These are phyloP conservation scores for Talpa occidentalis DNA, from an alignment of 2,113 vertebrate genomes.

Conservation along the genomic window DNA sequence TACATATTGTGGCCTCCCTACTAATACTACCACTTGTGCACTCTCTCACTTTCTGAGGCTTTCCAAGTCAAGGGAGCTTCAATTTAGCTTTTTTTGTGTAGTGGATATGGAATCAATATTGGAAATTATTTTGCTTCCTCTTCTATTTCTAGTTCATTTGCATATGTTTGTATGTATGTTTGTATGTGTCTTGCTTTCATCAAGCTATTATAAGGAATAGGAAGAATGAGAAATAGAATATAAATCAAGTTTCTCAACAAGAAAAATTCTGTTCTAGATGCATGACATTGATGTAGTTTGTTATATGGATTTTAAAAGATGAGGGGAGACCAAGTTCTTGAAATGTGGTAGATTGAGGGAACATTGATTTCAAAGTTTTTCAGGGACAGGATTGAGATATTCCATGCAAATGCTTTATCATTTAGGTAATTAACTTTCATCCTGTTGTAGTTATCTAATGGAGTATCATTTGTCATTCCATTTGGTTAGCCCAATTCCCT, in stretches of 20 bases:
- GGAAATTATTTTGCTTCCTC: neutral
- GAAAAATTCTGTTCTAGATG: neutral
- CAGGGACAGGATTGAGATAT: slow-evolving; percentile 51
- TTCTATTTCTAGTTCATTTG: slow-evolving; percentile 34
- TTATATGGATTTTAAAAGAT: slow-evolving; percentile 35
- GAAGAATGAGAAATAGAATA: slow-evolving; percentile 21
- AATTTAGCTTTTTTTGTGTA: neutral
- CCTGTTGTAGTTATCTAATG: slow-evolving; percentile 50
- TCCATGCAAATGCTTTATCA: slow-evolving; percentile 46
- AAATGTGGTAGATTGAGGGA: slow-evolving; percentile 32
- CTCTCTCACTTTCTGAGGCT: neutral
- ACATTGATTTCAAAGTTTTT: slow-evolving; percentile 58
- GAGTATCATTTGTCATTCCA: slow-evolving; percentile 75
- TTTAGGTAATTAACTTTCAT: slow-evolving; percentile 71
- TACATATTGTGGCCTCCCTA: neutral
- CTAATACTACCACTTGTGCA: neutral
- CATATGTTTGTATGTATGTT: neutral
- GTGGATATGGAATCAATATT: neutral
- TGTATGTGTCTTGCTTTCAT: neutral
- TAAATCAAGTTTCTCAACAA: slow-evolving; percentile 37
- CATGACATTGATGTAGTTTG: slow-evolving; percentile 43
- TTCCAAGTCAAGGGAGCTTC: neutral
- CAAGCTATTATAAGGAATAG: slow-evolving; percentile 28
- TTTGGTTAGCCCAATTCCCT: slow-evolving; percentile 69
- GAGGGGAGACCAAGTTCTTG: slow-evolving; percentile 46